A percentile compares a stretch with the other conserved stretches of the same genome.
Conservation (phyloP, 2,113 vertebrate species). For the Phylloscopus trochilus region DNA sequence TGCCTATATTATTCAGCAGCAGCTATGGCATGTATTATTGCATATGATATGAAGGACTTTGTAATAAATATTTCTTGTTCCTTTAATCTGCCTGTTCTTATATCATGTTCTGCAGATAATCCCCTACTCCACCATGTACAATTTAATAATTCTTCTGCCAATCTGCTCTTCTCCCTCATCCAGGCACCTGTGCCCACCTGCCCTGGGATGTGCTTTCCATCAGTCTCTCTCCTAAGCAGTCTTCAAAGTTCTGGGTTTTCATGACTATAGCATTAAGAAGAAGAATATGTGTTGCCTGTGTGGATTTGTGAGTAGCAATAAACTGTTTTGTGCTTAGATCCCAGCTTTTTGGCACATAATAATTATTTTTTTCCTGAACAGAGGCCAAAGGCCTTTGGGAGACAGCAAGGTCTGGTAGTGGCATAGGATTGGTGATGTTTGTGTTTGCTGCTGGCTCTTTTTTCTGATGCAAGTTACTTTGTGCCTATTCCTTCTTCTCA, state of each 20-base stretch:
- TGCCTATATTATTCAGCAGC: constrained; percentile 51
- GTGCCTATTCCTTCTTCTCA: not conserved
- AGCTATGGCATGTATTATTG: constrained; percentile 14
- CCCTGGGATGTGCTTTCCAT: not conserved
- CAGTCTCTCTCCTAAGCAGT: not conserved
- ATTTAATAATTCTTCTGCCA: constrained; percentile 23
- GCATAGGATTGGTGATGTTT: not conserved
- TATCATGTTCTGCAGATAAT: constrained; percentile 46
- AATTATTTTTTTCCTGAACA: not conserved
- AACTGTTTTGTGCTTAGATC: not conserved
- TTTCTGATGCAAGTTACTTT: not conserved
- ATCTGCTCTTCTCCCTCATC: not conserved
- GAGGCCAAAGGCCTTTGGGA: not conserved
- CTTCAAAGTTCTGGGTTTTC: not conserved
- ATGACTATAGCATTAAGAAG: not conserved
- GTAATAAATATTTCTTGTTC: constrained; percentile 47
- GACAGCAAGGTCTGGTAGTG: not conserved
- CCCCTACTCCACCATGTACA: not conserved
- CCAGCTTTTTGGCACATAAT: not conserved
- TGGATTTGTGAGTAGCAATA: not conserved
- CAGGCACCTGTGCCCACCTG: not conserved
- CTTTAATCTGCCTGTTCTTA: constrained; percentile 51
- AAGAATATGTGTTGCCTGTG: not conserved
- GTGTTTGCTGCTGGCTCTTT: not conserved
- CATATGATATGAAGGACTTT: not conserved